These are phyloP conservation scores for Hormaphis cornu DNA, from an alignment of 1,140 invertebrate genomes.

Conservation along the genomic window DNA sequence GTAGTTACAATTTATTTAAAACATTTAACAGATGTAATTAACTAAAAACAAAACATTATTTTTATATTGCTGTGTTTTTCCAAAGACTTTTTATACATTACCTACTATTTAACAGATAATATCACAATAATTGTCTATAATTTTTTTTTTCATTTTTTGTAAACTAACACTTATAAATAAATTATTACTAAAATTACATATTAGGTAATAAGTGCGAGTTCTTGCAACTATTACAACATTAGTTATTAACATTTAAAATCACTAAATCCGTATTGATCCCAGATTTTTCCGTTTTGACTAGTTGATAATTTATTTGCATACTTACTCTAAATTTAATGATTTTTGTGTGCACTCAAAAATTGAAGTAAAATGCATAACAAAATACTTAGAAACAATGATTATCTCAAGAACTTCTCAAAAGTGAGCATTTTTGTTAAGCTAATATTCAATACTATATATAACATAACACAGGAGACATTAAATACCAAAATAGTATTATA, in stretches of 20 bases:
- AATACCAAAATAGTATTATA: background rate
- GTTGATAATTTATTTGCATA: no score
- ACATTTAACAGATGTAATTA: background rate
- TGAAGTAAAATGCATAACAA: no score
- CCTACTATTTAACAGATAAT: background rate
- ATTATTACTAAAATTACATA: background rate
- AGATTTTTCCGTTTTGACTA: background rate
- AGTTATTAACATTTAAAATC: background rate
- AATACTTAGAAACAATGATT: background rate
- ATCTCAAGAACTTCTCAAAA: background rate
- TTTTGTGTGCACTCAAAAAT: background rate
- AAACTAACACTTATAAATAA: background rate
- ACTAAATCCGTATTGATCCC: background rate
- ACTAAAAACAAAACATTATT: background rate
- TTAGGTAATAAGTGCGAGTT: background rate
- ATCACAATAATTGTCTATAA: background rate
- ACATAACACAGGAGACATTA: constrained; percentile 2
- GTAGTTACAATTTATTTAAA: background rate
- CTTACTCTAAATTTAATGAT: background rate
- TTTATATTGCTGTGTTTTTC: background rate
- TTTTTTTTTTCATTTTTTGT: background rate
- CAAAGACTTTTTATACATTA: background rate
- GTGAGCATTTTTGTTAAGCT: background rate
- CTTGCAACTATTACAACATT: background rate
- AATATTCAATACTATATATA: background rate